Evolutionary conservation across 92 coral and sea anemone species (phyloP).

Genomic region (Umimayanthus kanabou): DNA sequence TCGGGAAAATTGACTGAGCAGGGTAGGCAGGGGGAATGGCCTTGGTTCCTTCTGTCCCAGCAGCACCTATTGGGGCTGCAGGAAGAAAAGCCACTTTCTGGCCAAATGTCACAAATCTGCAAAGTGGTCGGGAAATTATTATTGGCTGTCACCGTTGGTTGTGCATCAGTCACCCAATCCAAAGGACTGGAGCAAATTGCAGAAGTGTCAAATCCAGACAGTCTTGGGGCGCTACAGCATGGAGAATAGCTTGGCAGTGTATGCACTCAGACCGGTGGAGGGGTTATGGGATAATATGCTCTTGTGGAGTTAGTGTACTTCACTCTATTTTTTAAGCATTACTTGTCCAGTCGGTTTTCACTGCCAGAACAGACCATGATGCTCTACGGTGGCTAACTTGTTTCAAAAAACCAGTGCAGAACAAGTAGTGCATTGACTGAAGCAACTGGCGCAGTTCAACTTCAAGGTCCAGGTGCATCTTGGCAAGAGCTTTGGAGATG

Average conservation of each 20-base stretch:
- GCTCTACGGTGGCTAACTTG: slow-evolving; percentile 44
- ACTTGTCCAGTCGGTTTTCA: slow-evolving; percentile 46
- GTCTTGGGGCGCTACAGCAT: slow-evolving; percentile 49
- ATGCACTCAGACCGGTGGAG: slow-evolving; percentile 46
- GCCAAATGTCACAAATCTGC: not conserved
- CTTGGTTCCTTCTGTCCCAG: not conserved
- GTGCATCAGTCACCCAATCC: slow-evolving; percentile 10
- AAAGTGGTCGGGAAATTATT: slow-evolving; percentile 28
- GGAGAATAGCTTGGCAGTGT: slow-evolving; percentile 43
- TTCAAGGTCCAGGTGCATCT: slow-evolving; percentile 35
- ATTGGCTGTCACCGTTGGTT: slow-evolving; percentile 6
- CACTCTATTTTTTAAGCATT: slow-evolving; percentile 46
- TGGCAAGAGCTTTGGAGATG: slow-evolving; percentile 54
- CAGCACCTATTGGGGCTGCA: slow-evolving; percentile 33
- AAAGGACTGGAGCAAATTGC: slow-evolving; percentile 4
- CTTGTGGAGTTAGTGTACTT: slow-evolving; percentile 45
- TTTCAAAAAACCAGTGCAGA: slow-evolving; percentile 41
- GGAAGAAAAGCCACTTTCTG: slow-evolving; percentile 32
- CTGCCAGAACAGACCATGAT: slow-evolving; percentile 34
- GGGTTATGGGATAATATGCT: slow-evolving; percentile 40
- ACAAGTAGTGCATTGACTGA: slow-evolving; percentile 39
- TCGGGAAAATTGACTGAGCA: not conserved
- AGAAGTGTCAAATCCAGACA: not conserved
- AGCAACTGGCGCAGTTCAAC: slow-evolving; percentile 30
- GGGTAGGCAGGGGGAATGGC: not conserved